Base-by-base conservation (phyloP, 2,888 invertebrate genomes). In the Andrena minutula region DNA sequence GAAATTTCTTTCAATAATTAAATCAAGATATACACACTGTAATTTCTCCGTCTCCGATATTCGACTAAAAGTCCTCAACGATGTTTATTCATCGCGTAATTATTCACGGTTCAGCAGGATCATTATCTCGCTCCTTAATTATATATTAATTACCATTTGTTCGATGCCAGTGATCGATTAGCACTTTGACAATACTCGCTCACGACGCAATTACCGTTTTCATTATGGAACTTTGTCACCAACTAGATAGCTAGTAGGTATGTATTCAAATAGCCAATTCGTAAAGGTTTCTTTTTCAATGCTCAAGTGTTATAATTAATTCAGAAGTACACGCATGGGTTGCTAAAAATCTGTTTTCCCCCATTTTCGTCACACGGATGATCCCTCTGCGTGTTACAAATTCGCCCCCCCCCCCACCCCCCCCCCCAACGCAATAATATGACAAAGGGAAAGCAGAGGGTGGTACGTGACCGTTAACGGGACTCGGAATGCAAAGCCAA, bases 401-500 rank as follows among this genome's bases (percentile, higher is more conserved):
- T 51, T 20, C 51, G 2, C n/a, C n/a, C n/a, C n/a, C n/a, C n/a
- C n/a, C n/a, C n/a, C n/a, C n/a, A n/a, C n/a, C n/a, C n/a, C n/a
- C n/a, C 5, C 1, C 10, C 23, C 6, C 20, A 4, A 30, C 23
- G 63, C 16, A 10, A 53, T 26, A 75, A 32, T 63, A 47, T 41
- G 63, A 64, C n/a, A 26, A 8, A 28, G 32, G 56, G 56, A 71
- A 51, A 28, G 10, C 6, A 35, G 16, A 41, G 56, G 4, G 20
- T 16, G 32, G 35, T 61, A 71, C 71, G 75, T 72, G 78, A 78
- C 73, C 56, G 56, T 70, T 56, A 30, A 41, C 60, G 47, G n/a
- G 60, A 60, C 53, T 8, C 20, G 53, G 47, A 80, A 68, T 51
- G 78, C 75, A 56, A 75, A 63, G 58, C 53, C 75, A 81, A 85